Evolutionary conservation across 2,888 invertebrate species (phyloP).

Genomic region (Drosophila pullipes): DNA sequence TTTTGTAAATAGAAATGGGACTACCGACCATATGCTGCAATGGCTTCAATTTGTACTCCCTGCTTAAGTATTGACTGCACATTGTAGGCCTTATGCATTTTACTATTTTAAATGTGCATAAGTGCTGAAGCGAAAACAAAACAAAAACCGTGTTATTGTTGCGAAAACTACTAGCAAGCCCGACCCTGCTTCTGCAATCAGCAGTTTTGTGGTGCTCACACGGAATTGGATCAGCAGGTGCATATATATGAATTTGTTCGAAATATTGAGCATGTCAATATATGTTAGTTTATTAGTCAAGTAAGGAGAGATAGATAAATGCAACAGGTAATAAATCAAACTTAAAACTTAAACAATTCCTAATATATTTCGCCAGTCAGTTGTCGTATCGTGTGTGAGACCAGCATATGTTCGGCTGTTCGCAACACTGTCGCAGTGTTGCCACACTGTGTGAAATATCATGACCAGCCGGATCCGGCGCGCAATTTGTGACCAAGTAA

Average conservation of each 20-base stretch:
- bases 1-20: neutral
- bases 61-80: conserved; percentile 92
- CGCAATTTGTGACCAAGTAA: conserved; percentile 81
- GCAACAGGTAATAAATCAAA: neutral
- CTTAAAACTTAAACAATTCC: no score
- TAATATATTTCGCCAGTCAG: neutral
- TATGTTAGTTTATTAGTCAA: neutral
- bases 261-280: neutral
- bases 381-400: neutral
- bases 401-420: conserved; percentile 6
- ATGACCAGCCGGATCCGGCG: conserved; percentile 79
- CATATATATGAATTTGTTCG: neutral
- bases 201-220: conserved; percentile 39
- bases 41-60: conserved; percentile 95
- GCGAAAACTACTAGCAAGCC: conserved; percentile 19
- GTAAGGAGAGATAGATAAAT: neutral
- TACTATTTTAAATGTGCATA: conserved; percentile 7
- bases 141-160: neutral
- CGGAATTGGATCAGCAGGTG: neutral
- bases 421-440: conserved; percentile 27
- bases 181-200: conserved; percentile 23
- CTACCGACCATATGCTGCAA: conserved; percentile 94
- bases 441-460: conserved; percentile 29
- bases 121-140: conserved; percentile 1
- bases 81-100: conserved; percentile 91